Percentiles rank a stretch among this genome's conserved stretches.
These are phyloP conservation scores for Zaprionus kolodkinae DNA, from an alignment of 1,140 invertebrate species.

Conservation along the genomic window DNA sequence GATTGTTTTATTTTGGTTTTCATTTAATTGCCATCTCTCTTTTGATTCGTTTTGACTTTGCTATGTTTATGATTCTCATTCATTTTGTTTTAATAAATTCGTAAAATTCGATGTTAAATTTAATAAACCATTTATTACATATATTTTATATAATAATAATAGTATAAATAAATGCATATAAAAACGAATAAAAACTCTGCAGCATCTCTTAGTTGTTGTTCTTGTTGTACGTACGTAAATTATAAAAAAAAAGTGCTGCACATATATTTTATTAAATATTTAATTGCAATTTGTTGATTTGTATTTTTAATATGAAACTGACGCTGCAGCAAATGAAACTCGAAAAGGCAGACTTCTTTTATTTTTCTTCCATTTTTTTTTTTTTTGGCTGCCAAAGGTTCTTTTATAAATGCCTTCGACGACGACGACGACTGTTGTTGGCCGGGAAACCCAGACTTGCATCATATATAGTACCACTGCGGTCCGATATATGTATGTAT, in stretches of 20 bases:
- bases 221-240: slow-evolving; percentile 19
- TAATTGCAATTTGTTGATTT: slow-evolving; percentile 27
- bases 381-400: slow-evolving; percentile 17
- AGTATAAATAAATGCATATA: slow-evolving; percentile 75
- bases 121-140: slow-evolving; percentile 74
- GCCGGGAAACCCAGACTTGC: slow-evolving; percentile 5
- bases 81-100: slow-evolving; percentile 65
- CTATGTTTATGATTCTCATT: slow-evolving; percentile 28
- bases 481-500: slow-evolving; percentile 32
- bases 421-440: neutral
- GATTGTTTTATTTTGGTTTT: slow-evolving; percentile 68
- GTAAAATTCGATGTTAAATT: slow-evolving; percentile 82
- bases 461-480: slow-evolving; percentile 1
- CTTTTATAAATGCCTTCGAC: slow-evolving; percentile 39
- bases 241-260: slow-evolving; percentile 62
- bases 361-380: slow-evolving; percentile 1
- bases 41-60: slow-evolving; percentile 61
- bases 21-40: slow-evolving; percentile 51
- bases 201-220: slow-evolving; percentile 6
- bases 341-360: slow-evolving; percentile 34
- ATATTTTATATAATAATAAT: slow-evolving; percentile 54
- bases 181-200: slow-evolving; percentile 62
- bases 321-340: slow-evolving; percentile 55
- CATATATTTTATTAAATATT: slow-evolving; percentile 35
- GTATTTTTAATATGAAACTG: slow-evolving; percentile 24